A percentile compares a stretch with the other conserved stretches of the same genome.
phyloP scores from a whole-genome alignment of 2,888 invertebrate genomes.

The Dendrolimus houi region DNA sequence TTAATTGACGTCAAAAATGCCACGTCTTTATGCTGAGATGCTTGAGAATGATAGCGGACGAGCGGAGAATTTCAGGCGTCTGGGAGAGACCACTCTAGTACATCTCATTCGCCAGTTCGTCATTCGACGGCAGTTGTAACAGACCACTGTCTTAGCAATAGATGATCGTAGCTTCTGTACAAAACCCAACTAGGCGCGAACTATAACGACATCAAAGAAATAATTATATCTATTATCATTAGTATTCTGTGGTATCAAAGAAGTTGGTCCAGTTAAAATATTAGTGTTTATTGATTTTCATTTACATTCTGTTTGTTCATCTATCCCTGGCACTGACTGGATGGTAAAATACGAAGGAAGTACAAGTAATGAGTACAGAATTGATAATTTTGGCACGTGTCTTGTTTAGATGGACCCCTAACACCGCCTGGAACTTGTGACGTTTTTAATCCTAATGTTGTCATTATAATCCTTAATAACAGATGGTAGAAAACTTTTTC shows the following conservation, averaged over 20 bases:
- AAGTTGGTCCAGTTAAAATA: constrained; percentile 19
- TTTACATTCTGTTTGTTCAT: constrained; percentile 33
- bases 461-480: constrained; percentile 31
- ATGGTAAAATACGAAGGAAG: constrained; percentile 61
- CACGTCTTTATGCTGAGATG: too few relatives aligned
- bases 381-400: constrained; percentile 70
- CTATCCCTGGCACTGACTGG: constrained; percentile 65
- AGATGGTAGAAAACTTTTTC: too few relatives aligned
- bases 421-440: constrained; percentile 45
- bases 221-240: background rate
- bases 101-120: too few relatives aligned
- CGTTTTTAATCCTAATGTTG: constrained; percentile 47
- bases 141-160: too few relatives aligned
- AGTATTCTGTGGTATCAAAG: background rate
- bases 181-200: too few relatives aligned
- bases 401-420: constrained; percentile 67
- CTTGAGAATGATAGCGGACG: too few relatives aligned
- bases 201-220: too few relatives aligned
- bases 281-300: constrained; percentile 51
- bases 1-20: too few relatives aligned
- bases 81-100: too few relatives aligned
- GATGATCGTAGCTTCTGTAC: too few relatives aligned
- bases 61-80: too few relatives aligned
- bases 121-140: too few relatives aligned
- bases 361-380: constrained; percentile 73